A percentile compares a stretch with the other conserved stretches of the same genome.
phyloP scores from a whole-genome alignment of 2,888 invertebrate species.

The Phrixothrix hirtus region DNA sequence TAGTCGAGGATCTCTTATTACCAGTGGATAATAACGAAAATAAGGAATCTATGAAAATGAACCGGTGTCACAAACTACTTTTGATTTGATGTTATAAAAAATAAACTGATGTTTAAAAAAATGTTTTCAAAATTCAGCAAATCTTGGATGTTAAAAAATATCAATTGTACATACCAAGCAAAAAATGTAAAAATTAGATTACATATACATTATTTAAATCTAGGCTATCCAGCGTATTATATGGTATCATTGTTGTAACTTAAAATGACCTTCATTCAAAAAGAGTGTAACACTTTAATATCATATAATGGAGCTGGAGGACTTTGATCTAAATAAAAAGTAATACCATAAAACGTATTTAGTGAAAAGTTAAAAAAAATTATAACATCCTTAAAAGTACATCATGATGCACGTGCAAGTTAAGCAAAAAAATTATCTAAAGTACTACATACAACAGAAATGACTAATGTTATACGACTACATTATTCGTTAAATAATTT shows the following conservation, averaged over 20 bases:
- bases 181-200: background rate
- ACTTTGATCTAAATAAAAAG: no score
- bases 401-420: conserved; percentile 8
- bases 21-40: background rate
- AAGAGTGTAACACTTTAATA: no score
- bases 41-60: conserved; percentile 15
- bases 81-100: no score
- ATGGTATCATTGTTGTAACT: no score
- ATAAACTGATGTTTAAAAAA: no score
- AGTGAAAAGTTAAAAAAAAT: background rate
- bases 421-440: conserved; percentile 7
- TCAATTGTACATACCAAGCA: background rate
- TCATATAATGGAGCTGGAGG: no score
- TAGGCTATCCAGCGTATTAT: no score
- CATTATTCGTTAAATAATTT: no score
- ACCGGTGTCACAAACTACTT: background rate
- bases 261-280: no score
- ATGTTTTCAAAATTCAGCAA: conserved; percentile 14
- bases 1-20: conserved; percentile 3
- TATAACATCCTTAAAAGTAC: conserved; percentile 1
- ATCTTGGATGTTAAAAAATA: background rate
- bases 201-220: no score
- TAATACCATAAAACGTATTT: background rate
- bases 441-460: background rate
- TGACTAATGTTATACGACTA: no score